These are phyloP conservation scores for Psilanteris sp. DNA, from an alignment of 1,140 invertebrate species.

Conservation along the genomic window DNA sequence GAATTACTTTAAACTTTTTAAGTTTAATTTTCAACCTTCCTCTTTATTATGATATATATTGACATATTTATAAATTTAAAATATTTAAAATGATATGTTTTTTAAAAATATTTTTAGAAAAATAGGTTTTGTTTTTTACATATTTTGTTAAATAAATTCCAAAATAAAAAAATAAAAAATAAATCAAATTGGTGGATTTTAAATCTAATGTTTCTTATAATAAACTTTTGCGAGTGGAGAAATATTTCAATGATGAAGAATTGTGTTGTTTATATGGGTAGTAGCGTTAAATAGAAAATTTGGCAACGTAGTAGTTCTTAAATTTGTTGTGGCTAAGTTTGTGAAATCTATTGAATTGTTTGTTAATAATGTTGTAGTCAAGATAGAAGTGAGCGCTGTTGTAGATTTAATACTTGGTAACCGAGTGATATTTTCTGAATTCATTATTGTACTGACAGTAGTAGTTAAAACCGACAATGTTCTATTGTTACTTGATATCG, in stretches of 20 bases:
- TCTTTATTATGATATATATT: too few relatives aligned
- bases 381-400: slow-evolving; percentile 53
- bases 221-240: slow-evolving; percentile 42
- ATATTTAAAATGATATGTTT: too few relatives aligned
- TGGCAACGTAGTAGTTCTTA: slow-evolving; percentile 66
- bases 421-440: slow-evolving; percentile 61
- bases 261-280: slow-evolving; percentile 66
- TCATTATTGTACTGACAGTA: slow-evolving; percentile 62
- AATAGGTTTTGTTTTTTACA: too few relatives aligned
- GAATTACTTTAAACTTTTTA: too few relatives aligned
- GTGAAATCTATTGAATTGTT: slow-evolving; percentile 60
- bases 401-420: slow-evolving; percentile 65
- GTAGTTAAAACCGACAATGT: slow-evolving; percentile 62
- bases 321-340: slow-evolving; percentile 47
- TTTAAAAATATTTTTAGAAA: too few relatives aligned
- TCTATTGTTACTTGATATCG: slow-evolving; percentile 25
- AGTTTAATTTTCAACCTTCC: too few relatives aligned
- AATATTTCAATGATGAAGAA: slow-evolving; percentile 50
- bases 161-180: too few relatives aligned
- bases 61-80: too few relatives aligned
- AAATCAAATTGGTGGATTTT: too few relatives aligned
- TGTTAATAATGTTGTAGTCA: slow-evolving; percentile 49
- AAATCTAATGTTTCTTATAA: too few relatives aligned
- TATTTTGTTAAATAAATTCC: too few relatives aligned
- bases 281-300: slow-evolving; percentile 70